Conservation (phyloP, 2,797 vertebrate genomes). For the Pangasius macronema region DNA sequence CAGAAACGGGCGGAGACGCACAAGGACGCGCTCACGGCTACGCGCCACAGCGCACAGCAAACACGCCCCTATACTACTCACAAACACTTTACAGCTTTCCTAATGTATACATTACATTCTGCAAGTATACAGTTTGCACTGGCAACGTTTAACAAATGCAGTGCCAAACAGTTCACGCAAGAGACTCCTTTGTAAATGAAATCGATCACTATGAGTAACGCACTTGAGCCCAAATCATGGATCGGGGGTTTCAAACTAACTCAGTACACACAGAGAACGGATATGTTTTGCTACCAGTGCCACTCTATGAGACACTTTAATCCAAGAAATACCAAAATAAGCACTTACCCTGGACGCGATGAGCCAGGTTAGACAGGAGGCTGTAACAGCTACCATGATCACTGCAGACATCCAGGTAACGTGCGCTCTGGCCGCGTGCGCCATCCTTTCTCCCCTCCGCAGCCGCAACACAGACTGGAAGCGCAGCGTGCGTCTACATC, state of each 20-base stretch:
- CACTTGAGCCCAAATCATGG: not conserved
- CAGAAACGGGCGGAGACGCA: not conserved
- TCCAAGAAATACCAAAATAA: not conserved
- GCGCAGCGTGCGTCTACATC: conserved; percentile 9
- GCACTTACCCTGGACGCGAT: conserved; percentile 47
- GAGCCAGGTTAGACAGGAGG: conserved; percentile 43
- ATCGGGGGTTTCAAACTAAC: not conserved
- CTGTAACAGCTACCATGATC: conserved; percentile 25
- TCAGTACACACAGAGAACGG: not conserved
- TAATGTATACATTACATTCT: not conserved
- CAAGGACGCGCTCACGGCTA: not conserved
- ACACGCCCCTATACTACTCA: not conserved
- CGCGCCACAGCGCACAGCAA: not conserved
- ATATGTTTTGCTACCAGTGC: not conserved
- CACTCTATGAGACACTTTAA: not conserved
- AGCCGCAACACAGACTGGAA: conserved; percentile 14
- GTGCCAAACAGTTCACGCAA: not conserved
- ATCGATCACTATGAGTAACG: not conserved
- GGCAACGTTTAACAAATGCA: not conserved
- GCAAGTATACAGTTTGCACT: not conserved
- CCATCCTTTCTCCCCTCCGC: conserved; percentile 41
- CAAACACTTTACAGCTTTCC: not conserved
- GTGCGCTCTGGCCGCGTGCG: conserved; percentile 42
- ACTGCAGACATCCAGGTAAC: conserved; percentile 43
- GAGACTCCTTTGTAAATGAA: not conserved